Evolutionary conservation across 2,888 invertebrate genomes (phyloP).

Genomic region (Galerucella nymphaeae): DNA sequence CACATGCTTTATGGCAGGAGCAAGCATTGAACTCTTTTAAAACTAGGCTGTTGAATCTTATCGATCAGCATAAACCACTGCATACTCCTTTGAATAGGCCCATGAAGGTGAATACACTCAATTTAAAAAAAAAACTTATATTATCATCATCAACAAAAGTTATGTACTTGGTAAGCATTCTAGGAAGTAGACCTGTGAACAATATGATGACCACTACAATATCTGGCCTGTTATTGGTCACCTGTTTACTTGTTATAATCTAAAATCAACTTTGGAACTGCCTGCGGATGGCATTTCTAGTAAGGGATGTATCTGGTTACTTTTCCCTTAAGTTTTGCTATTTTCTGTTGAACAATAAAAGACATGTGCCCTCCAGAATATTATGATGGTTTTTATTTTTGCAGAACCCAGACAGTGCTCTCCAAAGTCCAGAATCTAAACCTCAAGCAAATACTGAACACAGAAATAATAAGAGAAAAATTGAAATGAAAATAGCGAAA

Average conservation of each 20-base stretch:
- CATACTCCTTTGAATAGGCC: constrained; percentile 66
- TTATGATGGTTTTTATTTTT: background rate
- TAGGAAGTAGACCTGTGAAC: too few relatives aligned
- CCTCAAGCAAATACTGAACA: constrained; percentile 49
- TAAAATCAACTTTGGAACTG: too few relatives aligned
- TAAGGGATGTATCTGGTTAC: too few relatives aligned
- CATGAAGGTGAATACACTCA: constrained; percentile 44
- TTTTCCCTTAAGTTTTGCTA: too few relatives aligned
- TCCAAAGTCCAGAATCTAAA: constrained; percentile 43
- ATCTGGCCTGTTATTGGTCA: too few relatives aligned
- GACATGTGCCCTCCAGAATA: too few relatives aligned
- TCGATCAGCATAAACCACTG: constrained; percentile 72
- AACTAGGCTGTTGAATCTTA: constrained; percentile 78
- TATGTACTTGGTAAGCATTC: too few relatives aligned
- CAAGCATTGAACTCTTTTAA: constrained; percentile 85
- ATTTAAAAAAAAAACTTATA: too few relatives aligned
- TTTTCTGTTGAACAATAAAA: too few relatives aligned
- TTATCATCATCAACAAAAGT: too few relatives aligned
- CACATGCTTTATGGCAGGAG: constrained; percentile 88
- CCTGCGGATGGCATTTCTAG: too few relatives aligned
- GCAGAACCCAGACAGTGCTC: constrained; percentile 20
- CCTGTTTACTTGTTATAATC: too few relatives aligned
- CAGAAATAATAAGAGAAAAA: constrained; percentile 73
- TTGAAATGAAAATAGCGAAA: constrained; percentile 81
- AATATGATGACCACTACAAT: background rate